Conservation (phyloP, 2,113 vertebrate species). For the Desmodus rotundus region DNA sequence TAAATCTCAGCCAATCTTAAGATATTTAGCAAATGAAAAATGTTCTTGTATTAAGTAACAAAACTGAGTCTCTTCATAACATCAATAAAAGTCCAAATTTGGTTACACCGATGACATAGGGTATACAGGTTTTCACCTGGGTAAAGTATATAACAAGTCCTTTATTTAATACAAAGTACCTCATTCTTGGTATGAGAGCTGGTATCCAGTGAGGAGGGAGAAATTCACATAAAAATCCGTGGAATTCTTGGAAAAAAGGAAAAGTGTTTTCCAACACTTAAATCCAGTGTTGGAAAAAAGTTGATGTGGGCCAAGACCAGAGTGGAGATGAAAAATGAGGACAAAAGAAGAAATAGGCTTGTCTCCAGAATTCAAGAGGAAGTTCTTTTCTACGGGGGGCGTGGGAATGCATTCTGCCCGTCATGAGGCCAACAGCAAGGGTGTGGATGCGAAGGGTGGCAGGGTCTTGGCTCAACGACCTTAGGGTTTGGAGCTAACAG, state of each 20-base stretch:
- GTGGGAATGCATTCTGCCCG: background rate
- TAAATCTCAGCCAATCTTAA: background rate
- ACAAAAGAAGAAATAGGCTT: background rate
- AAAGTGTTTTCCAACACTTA: too few species aligned
- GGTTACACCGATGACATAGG: background rate
- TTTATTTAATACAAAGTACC: background rate
- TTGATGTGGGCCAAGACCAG: background rate
- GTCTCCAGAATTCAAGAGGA: background rate
- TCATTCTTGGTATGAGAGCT: background rate
- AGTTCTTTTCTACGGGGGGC: background rate
- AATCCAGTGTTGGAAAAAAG: background rate
- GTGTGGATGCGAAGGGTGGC: background rate
- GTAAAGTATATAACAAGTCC: background rate
- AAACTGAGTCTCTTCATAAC: background rate
- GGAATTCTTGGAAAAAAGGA: background rate
- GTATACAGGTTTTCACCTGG: background rate
- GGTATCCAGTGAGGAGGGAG: background rate
- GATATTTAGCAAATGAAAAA: background rate
- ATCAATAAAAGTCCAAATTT: background rate
- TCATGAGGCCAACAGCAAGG: background rate
- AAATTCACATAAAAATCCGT: background rate
- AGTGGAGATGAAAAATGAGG: background rate
- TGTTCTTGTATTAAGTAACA: background rate
- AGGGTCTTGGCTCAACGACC: background rate
- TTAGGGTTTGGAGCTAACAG: background rate